Evolutionary conservation across 2,113 vertebrate species (phyloP).

Genomic region (Tragelaphus strepsiceros): DNA sequence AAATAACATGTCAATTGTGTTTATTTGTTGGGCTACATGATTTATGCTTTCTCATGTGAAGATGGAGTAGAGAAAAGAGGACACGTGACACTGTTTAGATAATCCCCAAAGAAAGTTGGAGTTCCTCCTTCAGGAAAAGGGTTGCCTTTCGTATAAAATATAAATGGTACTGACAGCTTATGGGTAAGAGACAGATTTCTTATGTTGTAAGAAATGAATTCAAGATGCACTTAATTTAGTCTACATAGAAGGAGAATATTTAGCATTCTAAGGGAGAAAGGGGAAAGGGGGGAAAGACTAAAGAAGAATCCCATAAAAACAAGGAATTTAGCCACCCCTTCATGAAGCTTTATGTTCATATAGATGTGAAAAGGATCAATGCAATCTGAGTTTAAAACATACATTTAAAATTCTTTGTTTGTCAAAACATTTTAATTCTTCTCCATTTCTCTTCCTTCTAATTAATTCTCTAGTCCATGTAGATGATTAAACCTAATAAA

Average conservation of each 20-base stretch:
- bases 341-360: slow-evolving; percentile 7
- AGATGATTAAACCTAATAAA: not conserved
- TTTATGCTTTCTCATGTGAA: slow-evolving; percentile 79
- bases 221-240: slow-evolving; percentile 72
- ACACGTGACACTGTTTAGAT: slow-evolving; percentile 79
- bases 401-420: slow-evolving; percentile 17
- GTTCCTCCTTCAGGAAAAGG: slow-evolving; percentile 64
- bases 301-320: slow-evolving; percentile 49
- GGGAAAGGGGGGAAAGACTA: not conserved
- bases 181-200: slow-evolving; percentile 65
- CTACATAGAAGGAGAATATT: slow-evolving; percentile 61
- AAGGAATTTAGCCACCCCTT: not conserved
- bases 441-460: not conserved
- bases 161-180: slow-evolving; percentile 70
- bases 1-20: slow-evolving; percentile 81
- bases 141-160: slow-evolving; percentile 60
- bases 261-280: slow-evolving; percentile 43
- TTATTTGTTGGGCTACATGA: slow-evolving; percentile 79
- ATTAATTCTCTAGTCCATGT: not conserved
- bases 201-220: slow-evolving; percentile 75
- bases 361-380: slow-evolving; percentile 3
- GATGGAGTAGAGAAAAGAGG: slow-evolving; percentile 66
- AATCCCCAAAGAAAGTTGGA: slow-evolving; percentile 76
- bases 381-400: not conserved
- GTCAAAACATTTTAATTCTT: not conserved